Evolutionary conservation across 2,888 invertebrate genomes (phyloP).

Genomic region (Papilio gigon): DNA sequence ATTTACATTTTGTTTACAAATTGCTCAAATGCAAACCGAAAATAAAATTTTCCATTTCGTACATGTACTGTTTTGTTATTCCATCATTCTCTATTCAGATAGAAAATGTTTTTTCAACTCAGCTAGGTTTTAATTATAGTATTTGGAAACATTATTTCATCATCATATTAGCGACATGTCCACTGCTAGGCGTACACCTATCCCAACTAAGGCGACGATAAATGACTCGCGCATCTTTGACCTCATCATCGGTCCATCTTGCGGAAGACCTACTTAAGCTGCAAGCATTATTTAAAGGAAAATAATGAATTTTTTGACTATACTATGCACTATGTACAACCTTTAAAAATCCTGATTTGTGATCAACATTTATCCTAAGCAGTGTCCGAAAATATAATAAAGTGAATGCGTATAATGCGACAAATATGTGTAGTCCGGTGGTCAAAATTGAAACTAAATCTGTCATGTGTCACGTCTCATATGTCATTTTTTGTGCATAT

Average conservation of each 20-base stretch:
- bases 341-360: background rate
- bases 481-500: background rate
- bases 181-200: too few species aligned
- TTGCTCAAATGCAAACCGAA: constrained; percentile 78
- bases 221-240: too few species aligned
- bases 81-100: background rate
- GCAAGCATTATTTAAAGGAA: too few species aligned
- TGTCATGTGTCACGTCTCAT: background rate
- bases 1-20: constrained; percentile 82
- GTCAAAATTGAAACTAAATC: background rate
- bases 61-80: constrained; percentile 73
- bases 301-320: too few species aligned
- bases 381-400: background rate
- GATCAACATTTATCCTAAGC: background rate
- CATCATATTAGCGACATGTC: too few species aligned
- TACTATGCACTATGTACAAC: too few species aligned
- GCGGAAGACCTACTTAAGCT: too few species aligned
- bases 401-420: background rate
- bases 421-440: background rate
- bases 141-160: background rate
- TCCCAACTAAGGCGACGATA: too few species aligned
- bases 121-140: background rate
- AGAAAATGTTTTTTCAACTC: background rate
- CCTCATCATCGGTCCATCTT: too few species aligned
- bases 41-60: constrained; percentile 75